These are phyloP conservation scores for Aphaenogaster rudis DNA, from an alignment of 1,140 invertebrate species.

Conservation along the genomic window DNA sequence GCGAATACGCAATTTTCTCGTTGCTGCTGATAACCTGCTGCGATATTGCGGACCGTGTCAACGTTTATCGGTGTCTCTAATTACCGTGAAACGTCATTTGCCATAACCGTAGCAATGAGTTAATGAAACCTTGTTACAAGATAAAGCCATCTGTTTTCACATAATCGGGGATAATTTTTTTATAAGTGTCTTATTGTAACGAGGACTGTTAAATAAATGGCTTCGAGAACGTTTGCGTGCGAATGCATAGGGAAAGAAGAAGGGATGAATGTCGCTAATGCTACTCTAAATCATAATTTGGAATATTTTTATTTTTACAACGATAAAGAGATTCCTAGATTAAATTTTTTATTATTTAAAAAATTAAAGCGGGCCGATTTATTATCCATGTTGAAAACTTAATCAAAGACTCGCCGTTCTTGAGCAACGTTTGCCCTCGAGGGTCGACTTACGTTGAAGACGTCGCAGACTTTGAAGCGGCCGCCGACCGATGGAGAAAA, in stretches of 20 bases:
- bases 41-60: neutral
- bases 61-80: conserved; percentile 37
- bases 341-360: neutral
- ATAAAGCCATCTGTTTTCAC: neutral
- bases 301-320: neutral
- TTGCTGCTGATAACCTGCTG: neutral
- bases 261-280: neutral
- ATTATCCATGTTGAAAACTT: neutral
- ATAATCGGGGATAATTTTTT: neutral
- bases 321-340: neutral
- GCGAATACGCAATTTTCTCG: conserved; percentile 21
- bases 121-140: neutral
- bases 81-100: conserved; percentile 19
- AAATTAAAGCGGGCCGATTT: neutral
- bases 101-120: neutral
- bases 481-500: neutral
- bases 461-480: conserved; percentile 22
- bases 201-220: neutral
- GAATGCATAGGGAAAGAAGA: neutral
- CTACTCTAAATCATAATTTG: neutral
- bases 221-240: neutral
- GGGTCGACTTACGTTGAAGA: neutral
- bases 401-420: neutral
- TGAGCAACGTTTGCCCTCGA: neutral
- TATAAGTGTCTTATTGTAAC: neutral